Evolutionary conservation across 2,113 vertebrate species (phyloP).

Genomic region (Zosterops lateralis): DNA sequence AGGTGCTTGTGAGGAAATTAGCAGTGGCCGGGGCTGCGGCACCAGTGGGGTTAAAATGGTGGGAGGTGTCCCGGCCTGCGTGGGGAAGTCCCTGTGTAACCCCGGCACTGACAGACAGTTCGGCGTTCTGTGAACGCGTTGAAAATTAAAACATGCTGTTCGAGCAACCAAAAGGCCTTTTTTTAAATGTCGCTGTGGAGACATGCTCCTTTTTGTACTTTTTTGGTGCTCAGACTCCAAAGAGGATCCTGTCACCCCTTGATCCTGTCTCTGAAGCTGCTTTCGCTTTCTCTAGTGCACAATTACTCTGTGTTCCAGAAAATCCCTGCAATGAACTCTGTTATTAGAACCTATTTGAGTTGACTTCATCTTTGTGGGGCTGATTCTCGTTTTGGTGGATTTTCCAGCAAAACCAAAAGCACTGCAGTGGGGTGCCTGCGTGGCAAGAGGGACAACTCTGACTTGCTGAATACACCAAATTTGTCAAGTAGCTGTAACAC

Average conservation of each 20-base stretch:
- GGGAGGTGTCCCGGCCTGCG: neutral
- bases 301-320: neutral
- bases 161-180: accelerated
- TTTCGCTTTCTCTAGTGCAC: neutral
- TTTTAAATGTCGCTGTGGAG: accelerated
- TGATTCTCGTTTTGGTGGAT: neutral
- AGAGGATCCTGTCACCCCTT: neutral
- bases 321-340: neutral
- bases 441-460: neutral
- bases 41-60: neutral
- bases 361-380: neutral
- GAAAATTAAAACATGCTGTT: neutral
- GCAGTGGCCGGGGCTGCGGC: accelerated
- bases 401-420: neutral
- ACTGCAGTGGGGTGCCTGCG: neutral
- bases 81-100: neutral
- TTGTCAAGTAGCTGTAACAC: neutral
- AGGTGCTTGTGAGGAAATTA: neutral
- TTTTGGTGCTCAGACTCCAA: neutral
- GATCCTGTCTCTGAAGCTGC: neutral
- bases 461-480: accelerated
- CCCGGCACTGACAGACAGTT: accelerated
- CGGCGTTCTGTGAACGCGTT: neutral
- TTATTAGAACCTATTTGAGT: neutral
- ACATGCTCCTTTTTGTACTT: accelerated